These are phyloP conservation scores for Drosophila gaucha DNA, from an alignment of 2,888 invertebrate genomes.

Conservation along the genomic window DNA sequence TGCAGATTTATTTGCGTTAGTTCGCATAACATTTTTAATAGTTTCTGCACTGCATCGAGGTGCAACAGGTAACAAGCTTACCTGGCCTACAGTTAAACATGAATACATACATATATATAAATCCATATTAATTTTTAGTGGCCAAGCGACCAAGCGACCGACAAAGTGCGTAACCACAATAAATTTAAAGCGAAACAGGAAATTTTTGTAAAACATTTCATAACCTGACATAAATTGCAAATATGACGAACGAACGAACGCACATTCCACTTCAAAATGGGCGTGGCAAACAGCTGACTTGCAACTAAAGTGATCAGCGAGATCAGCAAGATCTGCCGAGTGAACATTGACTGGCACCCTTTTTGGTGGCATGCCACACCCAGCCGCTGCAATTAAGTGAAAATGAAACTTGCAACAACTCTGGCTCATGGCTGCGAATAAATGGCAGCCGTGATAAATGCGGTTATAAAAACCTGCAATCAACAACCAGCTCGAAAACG, in stretches of 20 bases:
- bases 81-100: slow-evolving; percentile 17
- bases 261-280: not conserved
- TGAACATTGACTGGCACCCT: slow-evolving; percentile 26
- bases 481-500: slow-evolving; percentile 65
- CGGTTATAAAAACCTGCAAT: slow-evolving; percentile 73
- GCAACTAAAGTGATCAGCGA: slow-evolving; percentile 17
- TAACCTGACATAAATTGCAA: slow-evolving; percentile 62
- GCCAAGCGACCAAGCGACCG: slow-evolving; percentile 46
- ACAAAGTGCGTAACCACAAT: slow-evolving; percentile 64
- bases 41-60: not conserved
- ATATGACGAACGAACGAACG: slow-evolving; percentile 52
- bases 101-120: slow-evolving; percentile 29
- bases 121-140: slow-evolving; percentile 66
- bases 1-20: not conserved
- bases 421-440: slow-evolving; percentile 56
- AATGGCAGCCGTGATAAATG: slow-evolving; percentile 78
- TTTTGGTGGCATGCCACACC: slow-evolving; percentile 18
- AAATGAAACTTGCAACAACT: slow-evolving; percentile 71
- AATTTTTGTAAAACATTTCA: slow-evolving; percentile 66
- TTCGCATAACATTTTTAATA: not conserved
- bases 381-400: slow-evolving; percentile 65
- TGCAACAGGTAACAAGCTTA: slow-evolving; percentile 1
- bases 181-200: slow-evolving; percentile 62
- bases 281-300: slow-evolving; percentile 35
- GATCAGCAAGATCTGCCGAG: not conserved